These are phyloP conservation scores for Phalacrocorax pelagicus DNA, from an alignment of 2,113 vertebrate species.

Conservation along the genomic window DNA sequence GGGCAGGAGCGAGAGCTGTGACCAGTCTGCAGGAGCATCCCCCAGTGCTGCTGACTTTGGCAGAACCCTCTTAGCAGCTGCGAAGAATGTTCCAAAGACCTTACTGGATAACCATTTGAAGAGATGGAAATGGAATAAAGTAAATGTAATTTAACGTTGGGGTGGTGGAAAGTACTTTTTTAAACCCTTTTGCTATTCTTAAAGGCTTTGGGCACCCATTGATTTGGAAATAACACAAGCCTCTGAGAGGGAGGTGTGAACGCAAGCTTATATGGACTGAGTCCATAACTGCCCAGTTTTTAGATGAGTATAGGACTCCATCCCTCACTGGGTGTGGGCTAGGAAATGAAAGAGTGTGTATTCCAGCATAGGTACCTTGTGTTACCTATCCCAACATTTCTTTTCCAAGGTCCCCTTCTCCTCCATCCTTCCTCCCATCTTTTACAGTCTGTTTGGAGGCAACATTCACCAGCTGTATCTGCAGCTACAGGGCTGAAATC, in stretches of 20 bases:
- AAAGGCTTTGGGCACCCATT: background rate
- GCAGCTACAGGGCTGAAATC: background rate
- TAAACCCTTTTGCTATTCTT: background rate
- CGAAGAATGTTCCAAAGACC: background rate
- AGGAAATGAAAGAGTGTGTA: background rate
- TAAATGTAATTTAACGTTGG: background rate
- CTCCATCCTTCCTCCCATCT: background rate
- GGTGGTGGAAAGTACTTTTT: background rate
- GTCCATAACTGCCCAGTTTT: background rate
- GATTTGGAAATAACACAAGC: background rate
- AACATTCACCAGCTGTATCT: background rate
- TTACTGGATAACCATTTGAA: background rate
- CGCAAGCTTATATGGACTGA: background rate
- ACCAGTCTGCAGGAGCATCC: background rate
- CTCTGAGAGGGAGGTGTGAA: background rate
- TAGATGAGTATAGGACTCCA: background rate
- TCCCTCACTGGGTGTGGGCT: background rate
- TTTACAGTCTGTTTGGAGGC: background rate
- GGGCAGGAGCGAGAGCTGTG: background rate
- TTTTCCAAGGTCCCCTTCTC: background rate
- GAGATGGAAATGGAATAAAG: background rate
- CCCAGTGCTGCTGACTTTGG: background rate
- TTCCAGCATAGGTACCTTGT: background rate
- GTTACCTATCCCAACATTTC: background rate
- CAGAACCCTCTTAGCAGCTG: background rate